Conservation (phyloP, 2,888 invertebrate genomes). For the Scaeva pyrastri region DNA sequence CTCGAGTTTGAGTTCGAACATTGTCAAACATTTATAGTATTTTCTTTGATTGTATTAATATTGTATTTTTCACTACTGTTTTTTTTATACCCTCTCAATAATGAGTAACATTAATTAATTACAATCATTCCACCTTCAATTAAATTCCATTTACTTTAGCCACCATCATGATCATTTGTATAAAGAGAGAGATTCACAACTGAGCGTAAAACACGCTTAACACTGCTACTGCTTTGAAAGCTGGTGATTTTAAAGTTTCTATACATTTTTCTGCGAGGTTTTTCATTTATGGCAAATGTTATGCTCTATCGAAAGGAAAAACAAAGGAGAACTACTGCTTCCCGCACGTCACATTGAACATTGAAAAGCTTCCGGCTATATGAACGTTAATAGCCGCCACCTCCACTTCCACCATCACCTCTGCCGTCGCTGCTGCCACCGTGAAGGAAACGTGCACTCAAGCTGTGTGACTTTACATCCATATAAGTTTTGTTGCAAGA, state of each 20-base stretch:
- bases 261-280: slow-evolving; percentile 27
- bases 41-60: slow-evolving; percentile 14
- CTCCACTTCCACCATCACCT: neutral
- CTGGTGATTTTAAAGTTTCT: slow-evolving; percentile 52
- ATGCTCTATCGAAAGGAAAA: slow-evolving; percentile 50
- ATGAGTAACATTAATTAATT: slow-evolving; percentile 41
- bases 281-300: slow-evolving; percentile 39
- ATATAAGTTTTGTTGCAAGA: slow-evolving; percentile 46
- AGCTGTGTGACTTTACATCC: slow-evolving; percentile 15
- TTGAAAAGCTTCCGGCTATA: slow-evolving; percentile 66
- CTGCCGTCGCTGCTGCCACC: neutral
- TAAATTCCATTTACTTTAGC: slow-evolving; percentile 56
- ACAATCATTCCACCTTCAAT: slow-evolving; percentile 64
- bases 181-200: neutral
- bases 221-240: neutral
- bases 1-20: neutral
- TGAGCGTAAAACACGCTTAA: neutral
- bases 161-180: neutral
- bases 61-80: slow-evolving; percentile 18
- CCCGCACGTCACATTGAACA: slow-evolving; percentile 21
- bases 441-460: slow-evolving; percentile 36
- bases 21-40: slow-evolving; percentile 29
- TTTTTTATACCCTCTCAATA: slow-evolving; percentile 43
- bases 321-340: slow-evolving; percentile 61
- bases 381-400: neutral